Percentiles rank a stretch among this genome's conserved stretches.
Conservation (phyloP, 2,797 vertebrate genomes). For the Sebastes matsubarae region DNA sequence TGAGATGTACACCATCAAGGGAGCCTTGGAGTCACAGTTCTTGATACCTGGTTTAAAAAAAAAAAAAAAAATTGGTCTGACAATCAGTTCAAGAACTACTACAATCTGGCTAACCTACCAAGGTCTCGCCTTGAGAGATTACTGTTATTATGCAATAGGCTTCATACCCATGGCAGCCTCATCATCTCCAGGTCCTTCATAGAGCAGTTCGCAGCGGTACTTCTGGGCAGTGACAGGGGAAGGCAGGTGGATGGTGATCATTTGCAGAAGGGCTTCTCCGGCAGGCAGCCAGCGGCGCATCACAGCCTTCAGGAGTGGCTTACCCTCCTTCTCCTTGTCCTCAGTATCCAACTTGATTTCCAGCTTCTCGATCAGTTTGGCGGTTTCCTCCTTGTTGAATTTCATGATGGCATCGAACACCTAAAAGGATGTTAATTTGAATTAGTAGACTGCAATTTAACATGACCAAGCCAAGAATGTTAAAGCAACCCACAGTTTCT, state of each 20-base stretch:
- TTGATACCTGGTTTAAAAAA: slow-evolving; percentile 90
- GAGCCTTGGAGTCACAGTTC: slow-evolving; percentile 94
- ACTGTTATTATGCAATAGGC: not conserved
- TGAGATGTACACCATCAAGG: slow-evolving; percentile 98
- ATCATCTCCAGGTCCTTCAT: slow-evolving; percentile 93
- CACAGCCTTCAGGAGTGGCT: slow-evolving; percentile 94
- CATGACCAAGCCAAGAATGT: accelerated
- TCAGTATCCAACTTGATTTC: slow-evolving; percentile 93
- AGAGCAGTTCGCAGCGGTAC: slow-evolving; percentile 95
- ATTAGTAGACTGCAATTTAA: not conserved
- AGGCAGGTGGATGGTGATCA: slow-evolving; percentile 98
- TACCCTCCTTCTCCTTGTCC: slow-evolving; percentile 94
- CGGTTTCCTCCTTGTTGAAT: slow-evolving; percentile 92
- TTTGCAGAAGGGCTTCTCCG: slow-evolving; percentile 93
- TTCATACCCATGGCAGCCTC: slow-evolving; percentile 93
- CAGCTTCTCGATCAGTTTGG: slow-evolving; percentile 90
- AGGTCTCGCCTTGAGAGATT: not conserved
- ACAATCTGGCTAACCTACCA: not conserved
- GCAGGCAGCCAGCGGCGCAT: slow-evolving; percentile 97
- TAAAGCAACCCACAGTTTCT: not conserved
- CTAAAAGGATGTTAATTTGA: slow-evolving; percentile 55
- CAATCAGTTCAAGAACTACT: not conserved
- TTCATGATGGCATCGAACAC: slow-evolving; percentile 96
- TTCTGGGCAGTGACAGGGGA: slow-evolving; percentile 95
- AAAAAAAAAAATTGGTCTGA: not conserved